Percentiles rank a stretch among this genome's conserved stretches.
Conservation (phyloP, 2,888 invertebrate species). For the Spodoptera exigua region DNA sequence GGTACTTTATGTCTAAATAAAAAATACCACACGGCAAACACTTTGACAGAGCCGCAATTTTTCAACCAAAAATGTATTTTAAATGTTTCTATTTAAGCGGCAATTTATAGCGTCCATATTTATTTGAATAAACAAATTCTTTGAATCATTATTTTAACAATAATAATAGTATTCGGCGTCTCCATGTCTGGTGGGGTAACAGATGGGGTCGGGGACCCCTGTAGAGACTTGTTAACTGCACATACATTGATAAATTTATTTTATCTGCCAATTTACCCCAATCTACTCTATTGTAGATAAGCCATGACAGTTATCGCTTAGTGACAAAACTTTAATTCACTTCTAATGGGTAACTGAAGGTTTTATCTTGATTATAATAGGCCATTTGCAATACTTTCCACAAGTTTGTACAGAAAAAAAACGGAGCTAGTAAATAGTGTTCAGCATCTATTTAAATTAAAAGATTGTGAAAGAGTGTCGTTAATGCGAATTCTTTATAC, state of each 20-base stretch:
- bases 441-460: slow-evolving; percentile 40
- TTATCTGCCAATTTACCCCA: slow-evolving; percentile 88
- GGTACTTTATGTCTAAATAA: slow-evolving; percentile 55
- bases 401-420: slow-evolving; percentile 6
- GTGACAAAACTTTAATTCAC: slow-evolving; percentile 63
- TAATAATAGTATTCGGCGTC: slow-evolving; percentile 80
- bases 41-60: slow-evolving; percentile 55
- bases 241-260: slow-evolving; percentile 84
- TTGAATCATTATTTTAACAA: slow-evolving; percentile 63
- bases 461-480: slow-evolving; percentile 48
- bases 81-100: slow-evolving; percentile 50
- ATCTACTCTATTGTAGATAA: slow-evolving; percentile 79
- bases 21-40: slow-evolving; percentile 39
- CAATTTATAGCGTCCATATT: slow-evolving; percentile 46
- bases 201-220: slow-evolving; percentile 77
- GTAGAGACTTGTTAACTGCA: slow-evolving; percentile 81
- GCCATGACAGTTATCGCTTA: slow-evolving; percentile 78
- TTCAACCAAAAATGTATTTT: slow-evolving; percentile 42
- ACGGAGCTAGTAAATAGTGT: slow-evolving; percentile 26
- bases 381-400: slow-evolving; percentile 1
- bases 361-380: slow-evolving; percentile 29
- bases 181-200: slow-evolving; percentile 77
- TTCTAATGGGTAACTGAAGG: slow-evolving; percentile 41
- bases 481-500: slow-evolving; percentile 57
- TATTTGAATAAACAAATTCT: slow-evolving; percentile 60